Conservation (phyloP, 1,140 invertebrate genomes). For the Sycophaga agraensis region DNA sequence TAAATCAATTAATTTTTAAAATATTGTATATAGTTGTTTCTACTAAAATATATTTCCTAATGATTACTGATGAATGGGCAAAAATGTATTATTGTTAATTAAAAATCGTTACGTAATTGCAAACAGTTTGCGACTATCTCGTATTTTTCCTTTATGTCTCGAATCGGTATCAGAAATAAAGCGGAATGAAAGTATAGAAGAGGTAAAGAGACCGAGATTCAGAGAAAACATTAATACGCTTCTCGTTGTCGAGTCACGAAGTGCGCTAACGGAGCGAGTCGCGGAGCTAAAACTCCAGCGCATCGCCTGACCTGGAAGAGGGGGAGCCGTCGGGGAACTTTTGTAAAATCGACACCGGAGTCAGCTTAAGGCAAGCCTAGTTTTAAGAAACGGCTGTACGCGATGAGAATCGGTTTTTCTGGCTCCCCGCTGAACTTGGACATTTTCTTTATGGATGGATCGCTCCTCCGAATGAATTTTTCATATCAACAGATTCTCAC, state of each 20-base stretch:
- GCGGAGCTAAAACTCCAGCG: background rate
- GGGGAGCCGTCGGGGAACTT: background rate
- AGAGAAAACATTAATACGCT: background rate
- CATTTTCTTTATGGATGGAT: slow-evolving; percentile 11
- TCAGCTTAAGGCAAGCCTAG: background rate
- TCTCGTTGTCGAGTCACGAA: slow-evolving; percentile 1
- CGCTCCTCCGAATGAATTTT: slow-evolving; percentile 1
- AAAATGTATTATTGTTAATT: no score
- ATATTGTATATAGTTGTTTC: no score
- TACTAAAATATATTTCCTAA: no score
- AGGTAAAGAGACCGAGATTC: background rate
- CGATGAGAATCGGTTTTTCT: background rate
- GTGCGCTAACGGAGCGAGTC: background rate
- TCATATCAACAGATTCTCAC: slow-evolving; percentile 1
- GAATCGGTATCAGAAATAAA: no score
- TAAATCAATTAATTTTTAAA: no score
- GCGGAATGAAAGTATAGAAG: background rate
- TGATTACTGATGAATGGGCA: no score
- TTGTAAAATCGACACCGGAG: background rate
- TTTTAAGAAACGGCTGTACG: slow-evolving; percentile 1
- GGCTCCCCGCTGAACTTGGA: background rate
- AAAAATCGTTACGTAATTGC: no score
- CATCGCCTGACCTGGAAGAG: no score
- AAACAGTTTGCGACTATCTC: no score
- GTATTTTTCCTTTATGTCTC: no score